These are phyloP conservation scores for Heliconius hewitsoni DNA, from an alignment of 1,140 invertebrate species.

Conservation along the genomic window DNA sequence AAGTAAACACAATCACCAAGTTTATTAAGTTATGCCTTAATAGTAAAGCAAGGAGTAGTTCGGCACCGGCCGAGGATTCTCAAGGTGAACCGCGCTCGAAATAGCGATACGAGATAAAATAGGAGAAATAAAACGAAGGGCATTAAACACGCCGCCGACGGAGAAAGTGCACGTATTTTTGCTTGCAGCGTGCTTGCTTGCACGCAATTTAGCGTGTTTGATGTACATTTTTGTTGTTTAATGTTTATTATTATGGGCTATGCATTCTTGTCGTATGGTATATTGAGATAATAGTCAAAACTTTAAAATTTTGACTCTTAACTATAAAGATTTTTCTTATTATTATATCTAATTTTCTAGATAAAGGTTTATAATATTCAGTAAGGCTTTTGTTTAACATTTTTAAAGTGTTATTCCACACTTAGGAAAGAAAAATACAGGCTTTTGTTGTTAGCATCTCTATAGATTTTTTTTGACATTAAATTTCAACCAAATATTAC, in stretches of 20 bases:
- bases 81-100: conserved; percentile 63
- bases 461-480: too few species aligned
- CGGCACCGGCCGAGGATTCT: conserved; percentile 34
- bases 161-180: conserved; percentile 44
- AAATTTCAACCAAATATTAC: too few species aligned
- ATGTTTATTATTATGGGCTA: not conserved
- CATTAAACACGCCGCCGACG: conserved; percentile 39
- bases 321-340: too few species aligned
- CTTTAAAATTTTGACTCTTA: too few species aligned
- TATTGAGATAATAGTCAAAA: too few species aligned
- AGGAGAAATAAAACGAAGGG: conserved; percentile 43
- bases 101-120: conserved; percentile 51
- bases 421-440: too few species aligned
- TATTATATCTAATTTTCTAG: too few species aligned
- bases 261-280: not conserved
- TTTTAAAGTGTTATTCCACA: too few species aligned
- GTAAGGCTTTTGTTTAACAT: too few species aligned
- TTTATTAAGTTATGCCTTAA: not conserved
- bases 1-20: not conserved
- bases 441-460: too few species aligned
- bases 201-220: conserved; percentile 22
- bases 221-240: not conserved
- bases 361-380: too few species aligned
- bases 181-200: not conserved
- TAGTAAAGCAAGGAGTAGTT: conserved; percentile 20